phyloP scores from a whole-genome alignment of 2,797 vertebrate species.

The Pipistrellus nathusii region DNA sequence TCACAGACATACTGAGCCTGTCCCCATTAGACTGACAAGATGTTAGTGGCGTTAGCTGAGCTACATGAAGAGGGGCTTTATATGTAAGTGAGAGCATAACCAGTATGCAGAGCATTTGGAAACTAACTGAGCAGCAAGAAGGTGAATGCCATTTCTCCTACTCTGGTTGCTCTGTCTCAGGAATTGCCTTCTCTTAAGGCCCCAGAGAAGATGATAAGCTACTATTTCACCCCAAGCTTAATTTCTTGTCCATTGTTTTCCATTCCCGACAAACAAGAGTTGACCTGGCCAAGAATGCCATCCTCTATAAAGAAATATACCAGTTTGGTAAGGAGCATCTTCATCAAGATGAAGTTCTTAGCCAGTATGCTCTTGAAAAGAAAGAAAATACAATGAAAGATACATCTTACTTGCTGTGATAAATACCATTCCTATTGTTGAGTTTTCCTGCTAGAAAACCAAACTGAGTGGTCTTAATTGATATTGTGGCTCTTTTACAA shows the following conservation, averaged over 20 bases:
- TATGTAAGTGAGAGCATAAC: not conserved
- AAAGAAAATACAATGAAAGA: slow-evolving; percentile 36
- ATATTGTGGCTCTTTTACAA: not conserved
- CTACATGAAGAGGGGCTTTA: not conserved
- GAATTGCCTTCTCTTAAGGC: not conserved
- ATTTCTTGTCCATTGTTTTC: slow-evolving; percentile 29
- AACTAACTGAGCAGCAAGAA: not conserved
- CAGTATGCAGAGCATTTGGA: not conserved
- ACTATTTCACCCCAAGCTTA: not conserved
- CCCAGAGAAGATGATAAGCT: not conserved
- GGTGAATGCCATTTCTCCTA: not conserved
- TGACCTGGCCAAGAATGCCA: not conserved
- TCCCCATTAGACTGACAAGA: not conserved
- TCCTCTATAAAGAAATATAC: not conserved
- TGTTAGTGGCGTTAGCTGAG: not conserved
- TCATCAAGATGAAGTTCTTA: not conserved
- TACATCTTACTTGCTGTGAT: not conserved
- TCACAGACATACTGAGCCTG: not conserved
- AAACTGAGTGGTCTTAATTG: not conserved
- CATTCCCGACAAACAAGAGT: not conserved
- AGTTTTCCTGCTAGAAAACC: not conserved
- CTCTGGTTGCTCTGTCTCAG: slow-evolving; percentile 3
- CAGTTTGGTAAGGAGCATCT: not conserved
- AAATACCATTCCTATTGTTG: not conserved
- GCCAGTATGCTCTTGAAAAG: not conserved